phyloP scores from a whole-genome alignment of 2,888 invertebrate genomes.

The Zhuqinia jingwanae region DNA sequence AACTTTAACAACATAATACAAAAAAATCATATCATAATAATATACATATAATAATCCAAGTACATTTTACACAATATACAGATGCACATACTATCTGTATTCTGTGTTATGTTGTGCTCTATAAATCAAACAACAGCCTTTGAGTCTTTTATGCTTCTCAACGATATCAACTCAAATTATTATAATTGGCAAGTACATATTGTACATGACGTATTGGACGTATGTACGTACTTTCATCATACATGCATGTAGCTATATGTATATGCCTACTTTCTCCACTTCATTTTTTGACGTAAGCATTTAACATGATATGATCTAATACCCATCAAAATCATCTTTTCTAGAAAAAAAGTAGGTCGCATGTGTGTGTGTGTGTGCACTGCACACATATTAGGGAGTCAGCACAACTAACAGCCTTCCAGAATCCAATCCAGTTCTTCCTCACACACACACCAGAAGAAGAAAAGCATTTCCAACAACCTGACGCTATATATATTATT shows the following conservation, averaged over 20 bases:
- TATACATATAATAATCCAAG: no score
- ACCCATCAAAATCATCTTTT: no score
- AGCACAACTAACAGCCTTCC: not conserved
- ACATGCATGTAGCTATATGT: not conserved
- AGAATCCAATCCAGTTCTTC: conserved; percentile 8
- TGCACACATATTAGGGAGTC: not conserved
- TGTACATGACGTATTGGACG: not conserved
- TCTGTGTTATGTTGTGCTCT: no score
- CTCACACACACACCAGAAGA: not conserved
- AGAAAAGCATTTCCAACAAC: not conserved
- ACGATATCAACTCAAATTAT: not conserved
- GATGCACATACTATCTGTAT: no score
- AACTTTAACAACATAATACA: not conserved
- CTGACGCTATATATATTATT: not conserved
- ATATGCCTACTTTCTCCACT: not conserved
- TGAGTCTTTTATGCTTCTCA: not conserved
- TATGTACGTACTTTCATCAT: not conserved
- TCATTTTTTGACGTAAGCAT: not conserved
- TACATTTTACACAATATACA: no score
- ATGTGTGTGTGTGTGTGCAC: conserved; percentile 20
- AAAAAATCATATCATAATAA: not conserved
- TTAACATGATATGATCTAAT: conserved; percentile 1
- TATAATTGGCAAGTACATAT: not conserved
- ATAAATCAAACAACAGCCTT: not conserved
- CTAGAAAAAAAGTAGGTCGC: conserved; percentile 45